Base-by-base conservation (phyloP, 2,888 invertebrate genomes). In the Dynastes tityus region DNA sequence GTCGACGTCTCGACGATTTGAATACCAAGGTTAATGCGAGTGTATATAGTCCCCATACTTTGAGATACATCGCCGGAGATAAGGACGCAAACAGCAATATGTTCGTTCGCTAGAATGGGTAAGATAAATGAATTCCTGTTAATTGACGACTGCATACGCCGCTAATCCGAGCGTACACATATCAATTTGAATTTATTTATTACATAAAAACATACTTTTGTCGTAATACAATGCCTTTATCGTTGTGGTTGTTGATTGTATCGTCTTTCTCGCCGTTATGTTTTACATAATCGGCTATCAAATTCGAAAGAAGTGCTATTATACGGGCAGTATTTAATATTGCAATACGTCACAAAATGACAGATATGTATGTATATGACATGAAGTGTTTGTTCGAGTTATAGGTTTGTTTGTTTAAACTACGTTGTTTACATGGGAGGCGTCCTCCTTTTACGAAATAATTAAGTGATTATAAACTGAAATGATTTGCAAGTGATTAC, bases 21-120 rank as follows among this genome's bases (percentile, higher is more conserved):
- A 58, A 58, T 29, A 27, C 58, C 40, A 37, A 58, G 58, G 58
- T 73, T 73, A 27, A 40, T 16, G 37, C 40, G 58, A 58, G 40
- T 11, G 37, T 70, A 29, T 70, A 70, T 51, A 70, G 70, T 53
- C 29, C 64, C 64, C 70, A 70, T 70, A 70, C n/a, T 70, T 70
- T 70, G 29, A 70, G 70, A 70, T 70, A 70, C 27, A 45, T 53
- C 51, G 51, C 29, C 9, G 53, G 27, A 53, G 70, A 70, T 70
- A 70, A 70, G 22, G 70, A 70, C 40, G 70, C 51, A 70, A 29
- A 70, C 51, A 70, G 29, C 22, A 2, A 53, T 51, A 51, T 27
- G 1, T 45, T 29, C 27, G 16, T 53, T 16, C 5, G 8, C 11
- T 27, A 53, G 51, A 51, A 53, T 53, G 53, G 53, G 53, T 11